Evolutionary conservation across 2,888 invertebrate genomes (phyloP), one percentile per base, ranked within the genome.

Genomic region (Thelaira solivaga): DNA sequence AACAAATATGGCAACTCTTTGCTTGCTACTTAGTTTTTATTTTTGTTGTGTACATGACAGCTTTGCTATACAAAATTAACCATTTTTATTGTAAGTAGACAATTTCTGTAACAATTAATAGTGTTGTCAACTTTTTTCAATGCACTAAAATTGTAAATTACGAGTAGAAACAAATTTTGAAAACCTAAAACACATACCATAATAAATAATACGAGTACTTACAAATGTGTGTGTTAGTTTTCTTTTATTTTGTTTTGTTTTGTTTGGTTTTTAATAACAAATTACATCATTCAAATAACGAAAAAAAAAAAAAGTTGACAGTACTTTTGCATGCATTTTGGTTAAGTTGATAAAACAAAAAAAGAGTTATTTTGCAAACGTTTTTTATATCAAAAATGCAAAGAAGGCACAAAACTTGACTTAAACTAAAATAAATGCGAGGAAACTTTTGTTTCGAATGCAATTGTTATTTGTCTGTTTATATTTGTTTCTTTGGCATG

Each of bases 211-310:
- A n/a, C n/a, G n/a, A n/a, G n/a, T n/a, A n/a, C n/a, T n/a, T n/a
- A n/a, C n/a, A n/a, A n/a, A n/a, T n/a, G n/a, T n/a, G n/a, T n/a
- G n/a, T n/a, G 47, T 55, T 67, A 47, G 47, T 68, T 68, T 68
- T n/a, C n/a, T n/a, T n/a, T n/a, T n/a, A n/a, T n/a, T n/a, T n/a
- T n/a, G n/a, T n/a, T n/a, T n/a, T n/a, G n/a, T n/a, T n/a, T n/a
- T n/a, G n/a, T n/a, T n/a, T n/a, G n/a, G n/a, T n/a, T n/a, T n/a
- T n/a, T 47, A 57, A 45, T 36, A 67, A 83, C 84, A 83, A 81
- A 84, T 83, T 83, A 81, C 84, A 85, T 83, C 83, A 84, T 67
- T 81, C 76, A 72, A 76, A 67, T n/a, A n/a, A n/a, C n/a, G n/a
- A n/a, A 45, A 41, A 53, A 43, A 61, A 71, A 51, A 61, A 59